phyloP scores from a whole-genome alignment of 2,113 vertebrate species.

The Bubo scandiacus region DNA sequence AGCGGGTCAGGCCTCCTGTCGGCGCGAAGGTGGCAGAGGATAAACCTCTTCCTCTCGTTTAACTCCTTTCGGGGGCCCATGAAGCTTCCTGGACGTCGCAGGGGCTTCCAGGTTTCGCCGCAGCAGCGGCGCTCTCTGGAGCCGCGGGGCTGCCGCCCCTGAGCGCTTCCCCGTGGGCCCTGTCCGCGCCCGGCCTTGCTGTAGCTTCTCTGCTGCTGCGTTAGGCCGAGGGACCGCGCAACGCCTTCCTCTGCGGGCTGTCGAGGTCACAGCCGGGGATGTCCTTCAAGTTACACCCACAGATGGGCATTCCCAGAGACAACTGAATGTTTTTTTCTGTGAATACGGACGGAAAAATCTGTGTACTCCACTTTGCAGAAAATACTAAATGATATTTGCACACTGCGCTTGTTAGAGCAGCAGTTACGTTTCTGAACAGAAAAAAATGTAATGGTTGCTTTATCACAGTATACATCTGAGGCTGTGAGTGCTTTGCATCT shows the following conservation, averaged over 20 bases:
- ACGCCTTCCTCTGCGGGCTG: background rate
- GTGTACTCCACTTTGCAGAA: rapidly evolving
- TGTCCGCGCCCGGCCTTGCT: background rate
- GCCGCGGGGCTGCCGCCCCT: background rate
- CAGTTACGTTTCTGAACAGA: rapidly evolving
- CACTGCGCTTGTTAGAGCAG: background rate
- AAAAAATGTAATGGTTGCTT: rapidly evolving
- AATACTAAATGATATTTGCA: rapidly evolving
- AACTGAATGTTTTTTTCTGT: rapidly evolving
- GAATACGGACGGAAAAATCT: rapidly evolving
- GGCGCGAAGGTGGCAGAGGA: background rate
- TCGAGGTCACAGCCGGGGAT: rapidly evolving
- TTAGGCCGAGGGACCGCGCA: background rate
- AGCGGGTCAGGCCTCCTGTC: too few species aligned
- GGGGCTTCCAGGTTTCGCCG: background rate
- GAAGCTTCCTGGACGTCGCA: background rate
- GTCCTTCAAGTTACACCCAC: too few species aligned
- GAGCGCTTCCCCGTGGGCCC: background rate
- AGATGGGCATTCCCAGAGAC: rapidly evolving
- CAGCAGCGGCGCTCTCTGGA: too few species aligned
- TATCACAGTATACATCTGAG: rapidly evolving
- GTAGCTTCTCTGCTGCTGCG: too few species aligned
- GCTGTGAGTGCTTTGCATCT: background rate
- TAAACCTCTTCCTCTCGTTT: background rate
- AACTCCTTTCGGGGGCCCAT: background rate